Base-by-base conservation (phyloP, 1,140 invertebrate genomes). In the Pogonus chalceus region DNA sequence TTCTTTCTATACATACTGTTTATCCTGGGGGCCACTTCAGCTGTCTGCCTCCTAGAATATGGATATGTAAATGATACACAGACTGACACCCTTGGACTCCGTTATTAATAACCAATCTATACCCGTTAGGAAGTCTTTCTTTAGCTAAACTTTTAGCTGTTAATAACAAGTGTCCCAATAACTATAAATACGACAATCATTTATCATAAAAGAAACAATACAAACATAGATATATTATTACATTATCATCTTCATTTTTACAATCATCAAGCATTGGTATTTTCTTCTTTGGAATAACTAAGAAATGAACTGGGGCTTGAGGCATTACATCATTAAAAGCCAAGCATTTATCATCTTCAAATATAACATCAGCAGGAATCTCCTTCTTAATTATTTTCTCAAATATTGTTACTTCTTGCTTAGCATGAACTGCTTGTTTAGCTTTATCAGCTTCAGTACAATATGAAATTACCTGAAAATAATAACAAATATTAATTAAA, bases 21-120 rank as follows among this genome's bases (percentile, higher is more conserved):
- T 84, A 91, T 16, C 87, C 87, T 2, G 88, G 88, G 2, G 88
- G 88, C 88, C 88, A 91, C 12, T 65, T 69, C 76, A 92, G 73
- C 72, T 92, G 89, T 47, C 86, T 66, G 2, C 88, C 88, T n/a
- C 88, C 90, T 3, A 88, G 57, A 31, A 88, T 79, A 63, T 88
- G 86, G 10, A 88, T 61, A 64, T 88, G 87, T 2, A 88, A 68
- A 68, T 87, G 85, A 68, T 83, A 86, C 12, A 88, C 84, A 10
- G 78, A 81, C 61, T 88, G 86, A 51, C 79, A 79, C 1, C 84
- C 86, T 50, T 87, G 70, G 4, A 70, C 65, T 2, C 85, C 85
- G 65, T 87, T 85, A 69, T 88, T 88, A 35, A 88, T 76, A 2
- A 88, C 82, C 31, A 83, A 61, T 20, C 81, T 63, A 65, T 75